Base-by-base conservation (phyloP, 2,888 invertebrate genomes). In the Calephelis perditalis region DNA sequence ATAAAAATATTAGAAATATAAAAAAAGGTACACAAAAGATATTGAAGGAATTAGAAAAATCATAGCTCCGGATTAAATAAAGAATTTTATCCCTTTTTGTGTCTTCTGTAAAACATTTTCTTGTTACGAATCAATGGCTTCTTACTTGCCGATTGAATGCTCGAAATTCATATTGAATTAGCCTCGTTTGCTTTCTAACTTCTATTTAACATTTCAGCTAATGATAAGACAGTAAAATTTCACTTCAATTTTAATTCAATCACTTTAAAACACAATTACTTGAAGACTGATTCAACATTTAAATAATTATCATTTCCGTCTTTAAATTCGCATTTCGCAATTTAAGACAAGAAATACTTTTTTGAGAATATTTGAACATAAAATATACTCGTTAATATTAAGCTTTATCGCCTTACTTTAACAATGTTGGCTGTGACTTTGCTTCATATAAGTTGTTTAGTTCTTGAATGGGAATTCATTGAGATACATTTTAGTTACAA, bases 61-160 rank as follows among this genome's bases (percentile, higher is more conserved):
- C 64, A 64, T 63, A 63, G 62, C 46, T 64, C 61, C 58, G 52
- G 45, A 64, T 60, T 59, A 61, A 65, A 63, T 65, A 57, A 65
- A 68, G 64, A 61, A 65, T 65, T 67, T 68, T 67, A 67, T 67
- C 67, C 57, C 57, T 60, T 67, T 63, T 65, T 65, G 64, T 60
- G 63, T 64, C 57, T 58, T 62, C 57, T 60, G n/a, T 52, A 60
- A 67, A 67, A 63, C 59, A 65, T 65, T 67, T 62, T 62, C 61
- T 61, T 55, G 58, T 63, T 54, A 62, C 62, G 60, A 65, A 67
- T 66, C 59, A 54, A 54, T 54, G 56, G 63, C 60, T 59, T 40
- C 62, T 49, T 56, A 58, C 44, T 57, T 55, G 58, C 60, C 15
- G 57, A 9, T 10, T 58, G 15, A 40, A 44, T 35, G 36, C 54